These are phyloP conservation scores for Notiomystis cincta DNA, from an alignment of 2,113 vertebrate species.

Conservation along the genomic window DNA sequence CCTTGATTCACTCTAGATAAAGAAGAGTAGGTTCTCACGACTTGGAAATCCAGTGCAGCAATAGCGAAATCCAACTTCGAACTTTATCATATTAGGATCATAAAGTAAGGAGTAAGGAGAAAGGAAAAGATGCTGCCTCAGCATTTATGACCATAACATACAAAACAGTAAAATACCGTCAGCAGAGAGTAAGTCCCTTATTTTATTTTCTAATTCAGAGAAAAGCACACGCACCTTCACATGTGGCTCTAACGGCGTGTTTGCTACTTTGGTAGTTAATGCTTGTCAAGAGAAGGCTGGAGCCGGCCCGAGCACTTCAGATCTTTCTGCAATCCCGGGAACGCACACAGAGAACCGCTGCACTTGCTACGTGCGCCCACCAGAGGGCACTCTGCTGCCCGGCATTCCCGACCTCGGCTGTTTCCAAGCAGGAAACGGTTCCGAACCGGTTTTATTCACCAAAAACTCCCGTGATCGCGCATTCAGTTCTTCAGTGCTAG, in stretches of 20 bases:
- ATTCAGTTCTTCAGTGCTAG: not conserved
- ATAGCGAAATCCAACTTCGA: not conserved
- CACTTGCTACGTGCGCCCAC: not conserved
- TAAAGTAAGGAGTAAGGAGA: not conserved
- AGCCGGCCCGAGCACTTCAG: not conserved
- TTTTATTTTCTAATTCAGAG: not conserved
- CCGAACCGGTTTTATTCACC: not conserved
- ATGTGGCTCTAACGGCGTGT: not conserved
- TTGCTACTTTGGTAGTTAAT: not conserved
- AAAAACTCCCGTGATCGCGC: not conserved
- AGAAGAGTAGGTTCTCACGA: not conserved
- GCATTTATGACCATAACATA: not conserved
- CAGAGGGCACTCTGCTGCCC: not conserved
- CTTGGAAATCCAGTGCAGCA: not conserved
- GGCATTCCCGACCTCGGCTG: accelerated
- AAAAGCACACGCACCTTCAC: not conserved
- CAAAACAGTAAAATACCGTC: not conserved
- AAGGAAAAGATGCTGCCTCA: not conserved
- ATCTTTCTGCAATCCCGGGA: accelerated
- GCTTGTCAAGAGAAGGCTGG: not conserved
- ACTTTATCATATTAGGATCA: not conserved
- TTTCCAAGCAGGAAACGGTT: not conserved
- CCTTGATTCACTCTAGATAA: not conserved
- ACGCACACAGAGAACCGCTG: not conserved
- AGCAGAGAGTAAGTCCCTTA: not conserved